phyloP scores from a whole-genome alignment of 2,797 vertebrate species.

The Melanotaenia maccullochi region DNA sequence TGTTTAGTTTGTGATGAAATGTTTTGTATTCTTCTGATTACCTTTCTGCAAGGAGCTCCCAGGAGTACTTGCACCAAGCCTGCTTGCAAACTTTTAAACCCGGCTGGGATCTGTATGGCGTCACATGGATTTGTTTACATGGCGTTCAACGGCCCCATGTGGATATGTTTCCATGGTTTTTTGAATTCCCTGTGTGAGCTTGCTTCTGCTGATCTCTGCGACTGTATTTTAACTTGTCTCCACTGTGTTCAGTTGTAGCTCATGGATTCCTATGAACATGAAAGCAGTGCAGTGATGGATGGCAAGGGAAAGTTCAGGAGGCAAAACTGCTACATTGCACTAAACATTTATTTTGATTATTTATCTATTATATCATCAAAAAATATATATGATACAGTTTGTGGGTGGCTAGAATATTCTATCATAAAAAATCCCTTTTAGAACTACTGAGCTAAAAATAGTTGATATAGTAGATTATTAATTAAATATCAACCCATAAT shows the following conservation, averaged over 20 bases:
- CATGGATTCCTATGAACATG: constrained; percentile 33
- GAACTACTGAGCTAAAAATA: neutral
- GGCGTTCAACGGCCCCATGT: constrained; percentile 60
- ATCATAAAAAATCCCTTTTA: no score
- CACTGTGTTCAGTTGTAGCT: constrained; percentile 38
- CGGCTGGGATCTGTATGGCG: constrained; percentile 36
- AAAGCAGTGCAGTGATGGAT: constrained; percentile 14
- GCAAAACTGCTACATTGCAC: neutral
- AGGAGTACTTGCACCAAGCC: constrained; percentile 49
- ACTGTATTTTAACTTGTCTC: constrained; percentile 59
- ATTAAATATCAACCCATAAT: neutral
- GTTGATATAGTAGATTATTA: neutral
- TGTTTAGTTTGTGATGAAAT: constrained; percentile 23
- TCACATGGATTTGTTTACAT: constrained; percentile 73
- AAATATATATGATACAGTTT: no score
- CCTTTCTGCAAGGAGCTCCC: constrained; percentile 35
- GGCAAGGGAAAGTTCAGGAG: constrained; percentile 4
- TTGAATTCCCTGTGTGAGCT: constrained; percentile 60
- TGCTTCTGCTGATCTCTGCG: constrained; percentile 55
- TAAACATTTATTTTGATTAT: neutral
- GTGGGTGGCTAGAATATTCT: no score
- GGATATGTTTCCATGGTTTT: constrained; percentile 76
- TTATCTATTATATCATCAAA: neutral
- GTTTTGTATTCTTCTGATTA: constrained; percentile 33
- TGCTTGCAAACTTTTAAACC: constrained; percentile 54